phyloP scores from a whole-genome alignment of 2,888 invertebrate genomes.

The Euplexia lucipara region DNA sequence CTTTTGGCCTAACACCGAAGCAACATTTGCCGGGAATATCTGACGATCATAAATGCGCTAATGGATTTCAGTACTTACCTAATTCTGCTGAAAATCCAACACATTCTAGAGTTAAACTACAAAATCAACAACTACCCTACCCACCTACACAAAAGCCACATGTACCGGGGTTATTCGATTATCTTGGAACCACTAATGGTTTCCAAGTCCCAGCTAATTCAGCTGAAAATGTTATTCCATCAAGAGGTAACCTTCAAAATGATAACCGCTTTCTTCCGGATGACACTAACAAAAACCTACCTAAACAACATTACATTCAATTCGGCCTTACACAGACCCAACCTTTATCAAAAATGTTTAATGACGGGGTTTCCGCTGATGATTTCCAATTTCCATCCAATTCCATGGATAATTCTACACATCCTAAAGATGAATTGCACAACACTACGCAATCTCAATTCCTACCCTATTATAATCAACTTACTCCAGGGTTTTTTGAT shows the following conservation, averaged over 20 bases:
- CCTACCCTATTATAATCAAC: background rate
- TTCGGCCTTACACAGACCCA: background rate
- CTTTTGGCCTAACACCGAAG: background rate
- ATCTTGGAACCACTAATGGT: background rate
- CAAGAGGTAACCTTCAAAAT: background rate
- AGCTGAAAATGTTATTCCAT: background rate
- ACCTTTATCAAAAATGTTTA: background rate
- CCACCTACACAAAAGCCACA: background rate
- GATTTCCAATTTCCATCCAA: background rate
- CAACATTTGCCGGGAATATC: background rate
- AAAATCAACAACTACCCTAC: no score
- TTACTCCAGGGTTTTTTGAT: background rate
- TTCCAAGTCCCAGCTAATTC: background rate
- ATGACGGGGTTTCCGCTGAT: background rate
- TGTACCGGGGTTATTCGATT: background rate
- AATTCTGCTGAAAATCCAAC: background rate
- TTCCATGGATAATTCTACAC: background rate
- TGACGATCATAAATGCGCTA: no score
- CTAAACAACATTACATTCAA: no score
- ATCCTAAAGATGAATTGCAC: background rate
- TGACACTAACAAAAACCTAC: background rate
- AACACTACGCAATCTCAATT: background rate
- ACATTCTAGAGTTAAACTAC: background rate
- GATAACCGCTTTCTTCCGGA: no score
- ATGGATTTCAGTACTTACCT: background rate